Evolutionary conservation across 2,888 invertebrate genomes (phyloP), one percentile per base, ranked within the genome.

Genomic region (Cosmopolites sordidus): DNA sequence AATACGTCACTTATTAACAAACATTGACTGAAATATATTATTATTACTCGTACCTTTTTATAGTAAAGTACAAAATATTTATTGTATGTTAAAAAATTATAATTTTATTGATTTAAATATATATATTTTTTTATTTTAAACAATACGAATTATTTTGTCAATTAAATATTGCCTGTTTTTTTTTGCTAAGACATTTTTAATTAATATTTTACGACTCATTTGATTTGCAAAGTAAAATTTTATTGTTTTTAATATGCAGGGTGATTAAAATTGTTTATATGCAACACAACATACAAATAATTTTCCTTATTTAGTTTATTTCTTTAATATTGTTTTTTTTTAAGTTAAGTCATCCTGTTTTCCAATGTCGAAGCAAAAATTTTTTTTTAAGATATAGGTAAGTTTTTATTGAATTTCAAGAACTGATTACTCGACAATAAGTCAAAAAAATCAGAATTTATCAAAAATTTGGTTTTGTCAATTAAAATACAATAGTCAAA

Each of bases 111-210:
- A 6, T 51, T 45, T 16, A 45, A 45, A 43, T 40, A 40, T 12
- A 9, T 41, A 18, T 16, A 45, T 16, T 39, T 49, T 30, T 15
- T 49, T 37, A 14, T 11, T 49, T 51, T 16, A 45, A 43, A 42
- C 27, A 15, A 22, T 11, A 27, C 47, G 37, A 45, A 45, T 45
- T 30, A 59, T 48, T 59, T 37, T 15, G 48, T 48, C 33, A 42
- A 48, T 43, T 46, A 52, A 54, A 62, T 62, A 62, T 62, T 64
- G 64, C 64, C 61, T 62, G 58, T 61, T 63, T 65, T 63, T 46
- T 46, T 58, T 46, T 22, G 37, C n/a, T 12, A n/a, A 4, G 37
- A 14, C 14, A 12, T 37, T 37, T 37, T 11, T 37, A 22, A 22
- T 22, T 22, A 8, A 5, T 22, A 22, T 37, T 8, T 12, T 6